Evolutionary conservation across 2,797 vertebrate genomes (phyloP), one percentile per base, ranked within the genome.

Genomic region (Thripadectes ignobilis): DNA sequence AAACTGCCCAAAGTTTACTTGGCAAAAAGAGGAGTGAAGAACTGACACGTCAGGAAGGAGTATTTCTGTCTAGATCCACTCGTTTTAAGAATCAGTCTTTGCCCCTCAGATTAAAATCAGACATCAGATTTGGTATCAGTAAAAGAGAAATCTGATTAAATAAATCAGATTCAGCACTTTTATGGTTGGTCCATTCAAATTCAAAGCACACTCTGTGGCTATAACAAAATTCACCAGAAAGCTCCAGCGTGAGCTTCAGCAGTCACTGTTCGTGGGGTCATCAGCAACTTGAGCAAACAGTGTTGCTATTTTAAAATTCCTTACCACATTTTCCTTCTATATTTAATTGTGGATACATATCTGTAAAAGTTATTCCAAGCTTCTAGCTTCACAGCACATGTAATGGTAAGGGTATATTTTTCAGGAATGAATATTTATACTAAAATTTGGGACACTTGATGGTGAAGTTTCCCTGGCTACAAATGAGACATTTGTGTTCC

Each of bases 371-470:
- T 67, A 29, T 55, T 71, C 30, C 26, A 71, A 38, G 45, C 6
- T 20, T 57, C 29, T 61, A 1, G 14, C 29, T 54, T 62, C 8
- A 10, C 3, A 68, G 9, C 43, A 34, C 29, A 41, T 34, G 30
- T 89, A 52, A 39, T 75, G 24, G 26, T 26, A 65, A 65, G 59
- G 69, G 57, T 62, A 0, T 62, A 30, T 88, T 85, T 80, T 59
- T 7, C 0, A 45, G n/a, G 36, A 23, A 26, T 46, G 14, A 58
- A 46, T 0, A 1, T 61, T 38, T 12, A 1, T 34, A 1, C 39
- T 55, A 2, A 14, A n/a, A 11, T 15, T 39, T 69, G 41, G 46
- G 63, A 94, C 32, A n/a, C 5, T 51, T 30, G 45, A 20, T 1
- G 1, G 36, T 51, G 34, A 48, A 32, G 27, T 84, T 83, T 79